Evolutionary conservation across 2,797 vertebrate species (phyloP), one percentile per base, ranked within the genome.

Genomic region (Periophthalmus magnuspinnatus): DNA sequence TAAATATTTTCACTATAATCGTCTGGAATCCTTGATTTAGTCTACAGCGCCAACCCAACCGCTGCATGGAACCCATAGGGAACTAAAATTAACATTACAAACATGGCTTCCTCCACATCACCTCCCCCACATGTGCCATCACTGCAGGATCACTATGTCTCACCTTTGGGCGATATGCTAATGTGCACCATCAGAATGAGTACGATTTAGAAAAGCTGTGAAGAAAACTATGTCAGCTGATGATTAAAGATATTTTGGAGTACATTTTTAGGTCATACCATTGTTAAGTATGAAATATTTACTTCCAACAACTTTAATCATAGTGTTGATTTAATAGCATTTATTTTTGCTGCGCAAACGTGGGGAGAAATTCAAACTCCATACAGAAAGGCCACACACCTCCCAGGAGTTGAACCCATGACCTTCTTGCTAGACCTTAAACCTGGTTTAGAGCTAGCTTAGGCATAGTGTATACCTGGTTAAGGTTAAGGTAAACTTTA

Each of bases 121-220:
- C 50, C 50, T n/a, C 24, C 54, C 54, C 22, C 22, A 14, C 22
- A 50, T 16, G 56, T 13, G 17, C 13, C 56, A 16, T 58, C 56
- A 32, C 56, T 16, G 56, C 22, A 58, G 56, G 56, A 58, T 58
- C 16, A 32, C 24, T 14, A 11, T 28, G 56, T 32, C 56, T 32
- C 56, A 58, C 56, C 56, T 87, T 73, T 80, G 83, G 68, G 85
- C 81, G 21, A 13, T 55, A 55, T 55, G 52, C 52, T 55, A 55
- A 55, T 55, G 9, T 0, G 52, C n/a, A 9, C n/a, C 8, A 55
- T 55, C 5, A 10, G 52, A 55, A 55, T 52, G 55, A 13, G 52
- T 55, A 22, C n/a, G 21, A 22, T 22, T 55, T 55, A 22, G 11
- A 22, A 5, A 1, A 21, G 10, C 10, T 21, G 10, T 22, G 52